These are phyloP conservation scores for Irena cyanogastra DNA, from an alignment of 2,113 vertebrate genomes.

Conservation along the genomic window DNA sequence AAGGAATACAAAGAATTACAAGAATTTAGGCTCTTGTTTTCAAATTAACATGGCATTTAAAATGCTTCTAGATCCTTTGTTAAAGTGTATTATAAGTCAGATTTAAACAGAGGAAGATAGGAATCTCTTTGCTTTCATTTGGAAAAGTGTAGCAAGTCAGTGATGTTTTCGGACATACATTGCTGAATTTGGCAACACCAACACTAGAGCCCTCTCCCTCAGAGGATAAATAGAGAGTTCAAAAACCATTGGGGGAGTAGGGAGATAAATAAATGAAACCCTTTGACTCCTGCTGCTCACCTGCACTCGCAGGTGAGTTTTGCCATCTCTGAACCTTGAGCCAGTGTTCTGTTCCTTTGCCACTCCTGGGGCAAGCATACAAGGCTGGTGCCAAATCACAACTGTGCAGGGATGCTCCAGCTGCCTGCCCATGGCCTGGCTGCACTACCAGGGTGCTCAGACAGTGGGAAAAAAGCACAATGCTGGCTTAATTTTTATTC, in stretches of 20 bases:
- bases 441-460: rapidly evolving
- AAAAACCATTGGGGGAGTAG: not conserved
- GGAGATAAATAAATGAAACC: not conserved
- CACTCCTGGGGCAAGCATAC: not conserved
- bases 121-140: not conserved
- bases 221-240: not conserved
- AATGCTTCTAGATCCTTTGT: not conserved
- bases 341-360: not conserved
- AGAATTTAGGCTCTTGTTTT: not conserved
- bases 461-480: rapidly evolving
- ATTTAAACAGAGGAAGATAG: not conserved
- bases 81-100: not conserved
- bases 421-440: rapidly evolving
- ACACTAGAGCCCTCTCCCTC: not conserved
- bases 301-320: not conserved
- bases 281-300: not conserved
- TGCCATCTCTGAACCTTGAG: not conserved
- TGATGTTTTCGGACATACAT: not conserved
- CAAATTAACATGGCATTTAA: not conserved
- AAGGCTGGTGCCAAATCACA: rapidly evolving
- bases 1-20: not conserved
- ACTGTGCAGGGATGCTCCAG: not conserved
- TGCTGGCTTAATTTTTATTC: not conserved
- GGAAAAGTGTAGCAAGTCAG: not conserved
- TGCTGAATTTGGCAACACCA: not conserved